Evolutionary conservation across 2,797 vertebrate species (phyloP).

Genomic region (Gymnothorax javanicus): DNA sequence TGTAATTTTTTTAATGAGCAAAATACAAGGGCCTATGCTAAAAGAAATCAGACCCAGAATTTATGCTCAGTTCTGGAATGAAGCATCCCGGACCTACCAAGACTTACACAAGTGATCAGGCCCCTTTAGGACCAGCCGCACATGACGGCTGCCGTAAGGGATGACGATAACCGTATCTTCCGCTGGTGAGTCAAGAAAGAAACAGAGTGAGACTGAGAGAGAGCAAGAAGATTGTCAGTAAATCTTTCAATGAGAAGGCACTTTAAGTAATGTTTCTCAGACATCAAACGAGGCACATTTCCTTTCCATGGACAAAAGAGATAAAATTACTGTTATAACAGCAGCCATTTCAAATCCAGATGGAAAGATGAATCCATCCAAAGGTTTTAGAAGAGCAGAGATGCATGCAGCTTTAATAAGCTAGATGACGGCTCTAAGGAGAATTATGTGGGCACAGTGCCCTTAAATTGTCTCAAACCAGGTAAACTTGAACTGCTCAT

Average conservation of each 20-base stretch:
- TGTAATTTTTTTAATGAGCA: not conserved
- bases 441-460: not conserved
- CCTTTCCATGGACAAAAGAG: not conserved
- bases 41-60: not conserved
- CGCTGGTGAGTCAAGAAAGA: slow-evolving; percentile 64
- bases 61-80: slow-evolving; percentile 59
- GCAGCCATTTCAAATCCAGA: not conserved
- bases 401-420: slow-evolving; percentile 32
- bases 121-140: slow-evolving; percentile 91
- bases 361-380: slow-evolving; percentile 23
- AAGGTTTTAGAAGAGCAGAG: slow-evolving; percentile 33
- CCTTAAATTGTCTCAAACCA: not conserved
- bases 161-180: slow-evolving; percentile 87
- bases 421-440: slow-evolving; percentile 29
- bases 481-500: not conserved
- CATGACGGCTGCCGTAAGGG: slow-evolving; percentile 89
- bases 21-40: not conserved
- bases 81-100: slow-evolving; percentile 78
- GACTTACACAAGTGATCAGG: slow-evolving; percentile 98
- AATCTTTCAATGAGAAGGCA: not conserved
- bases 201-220: slow-evolving; percentile 36
- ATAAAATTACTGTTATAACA: not conserved
- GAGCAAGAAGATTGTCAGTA: not conserved
- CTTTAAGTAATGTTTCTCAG: not conserved
- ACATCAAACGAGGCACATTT: not conserved